These are phyloP conservation scores for Muscina levida DNA, from an alignment of 2,888 invertebrate genomes.

Conservation along the genomic window DNA sequence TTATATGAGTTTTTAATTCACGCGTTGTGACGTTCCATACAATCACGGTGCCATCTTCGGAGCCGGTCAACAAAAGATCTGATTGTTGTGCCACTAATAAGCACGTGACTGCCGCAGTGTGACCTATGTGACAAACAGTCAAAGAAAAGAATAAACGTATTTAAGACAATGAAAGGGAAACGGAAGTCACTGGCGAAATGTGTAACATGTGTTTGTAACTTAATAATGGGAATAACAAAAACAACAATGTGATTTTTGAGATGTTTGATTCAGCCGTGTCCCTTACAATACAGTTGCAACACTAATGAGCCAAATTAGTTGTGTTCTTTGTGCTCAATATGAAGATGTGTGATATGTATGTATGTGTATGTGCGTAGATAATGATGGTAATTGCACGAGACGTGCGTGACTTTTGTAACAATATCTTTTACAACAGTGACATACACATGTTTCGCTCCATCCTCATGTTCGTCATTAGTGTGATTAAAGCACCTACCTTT, in stretches of 20 bases:
- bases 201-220: constrained; percentile 15
- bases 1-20: constrained; percentile 82
- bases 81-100: constrained; percentile 90
- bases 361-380: constrained; percentile 5
- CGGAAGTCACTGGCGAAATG: constrained; percentile 26
- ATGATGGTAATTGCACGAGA: constrained; percentile 9
- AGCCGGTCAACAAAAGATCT: constrained; percentile 89
- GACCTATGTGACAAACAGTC: too few species aligned
- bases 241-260: constrained; percentile 17
- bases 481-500: constrained; percentile 83
- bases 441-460: background rate
- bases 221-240: background rate
- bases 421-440: background rate
- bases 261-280: background rate
- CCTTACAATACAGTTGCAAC: background rate
- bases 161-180: constrained; percentile 14
- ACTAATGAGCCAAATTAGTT: constrained; percentile 43
- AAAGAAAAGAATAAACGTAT: background rate
- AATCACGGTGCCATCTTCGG: constrained; percentile 92
- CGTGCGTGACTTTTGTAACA: constrained; percentile 10
- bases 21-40: constrained; percentile 91
- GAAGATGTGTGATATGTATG: background rate
- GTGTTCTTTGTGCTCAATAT: constrained; percentile 12
- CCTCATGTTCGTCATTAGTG: background rate
- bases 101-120: constrained; percentile 89